Evolutionary conservation across 1,140 invertebrate species (phyloP).

Genomic region (Zaprionus capensis): DNA sequence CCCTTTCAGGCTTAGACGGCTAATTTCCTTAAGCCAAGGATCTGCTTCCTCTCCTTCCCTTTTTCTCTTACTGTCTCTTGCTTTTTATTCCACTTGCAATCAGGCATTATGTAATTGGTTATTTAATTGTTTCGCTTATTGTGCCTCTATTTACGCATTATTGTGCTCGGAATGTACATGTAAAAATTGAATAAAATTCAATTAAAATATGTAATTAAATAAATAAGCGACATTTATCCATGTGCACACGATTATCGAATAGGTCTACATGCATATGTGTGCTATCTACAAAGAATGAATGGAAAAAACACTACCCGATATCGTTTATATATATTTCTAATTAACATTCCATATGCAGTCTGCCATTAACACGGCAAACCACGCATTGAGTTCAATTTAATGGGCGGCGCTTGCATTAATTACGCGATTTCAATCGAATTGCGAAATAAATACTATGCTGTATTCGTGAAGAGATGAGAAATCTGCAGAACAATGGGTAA

Average conservation of each 20-base stretch:
- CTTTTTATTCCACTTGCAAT: background rate
- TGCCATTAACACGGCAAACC: conserved; percentile 18
- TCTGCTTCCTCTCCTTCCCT: background rate
- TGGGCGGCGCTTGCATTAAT: background rate
- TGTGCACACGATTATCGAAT: conserved; percentile 15
- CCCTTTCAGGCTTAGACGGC: background rate
- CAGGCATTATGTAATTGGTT: background rate
- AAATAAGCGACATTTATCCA: conserved; percentile 32
- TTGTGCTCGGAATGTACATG: conserved; percentile 18
- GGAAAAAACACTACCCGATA: background rate
- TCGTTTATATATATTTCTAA: conserved; percentile 54
- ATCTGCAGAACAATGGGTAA: background rate
- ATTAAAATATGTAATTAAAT: conserved; percentile 77
- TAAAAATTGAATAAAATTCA: conserved; percentile 54
- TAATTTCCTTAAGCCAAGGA: background rate
- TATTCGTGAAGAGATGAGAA: background rate
- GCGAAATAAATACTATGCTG: background rate
- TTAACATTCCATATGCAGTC: conserved; percentile 61
- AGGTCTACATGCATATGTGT: background rate
- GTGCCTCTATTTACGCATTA: conserved; percentile 8
- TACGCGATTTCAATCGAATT: conserved; percentile 4
- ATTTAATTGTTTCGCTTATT: conserved; percentile 22
- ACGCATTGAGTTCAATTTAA: conserved; percentile 5
- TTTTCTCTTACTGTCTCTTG: background rate
- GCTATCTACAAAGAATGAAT: background rate